Evolutionary conservation across 2,888 invertebrate genomes (phyloP).

Genomic region (Dichetophora obliterata): DNA sequence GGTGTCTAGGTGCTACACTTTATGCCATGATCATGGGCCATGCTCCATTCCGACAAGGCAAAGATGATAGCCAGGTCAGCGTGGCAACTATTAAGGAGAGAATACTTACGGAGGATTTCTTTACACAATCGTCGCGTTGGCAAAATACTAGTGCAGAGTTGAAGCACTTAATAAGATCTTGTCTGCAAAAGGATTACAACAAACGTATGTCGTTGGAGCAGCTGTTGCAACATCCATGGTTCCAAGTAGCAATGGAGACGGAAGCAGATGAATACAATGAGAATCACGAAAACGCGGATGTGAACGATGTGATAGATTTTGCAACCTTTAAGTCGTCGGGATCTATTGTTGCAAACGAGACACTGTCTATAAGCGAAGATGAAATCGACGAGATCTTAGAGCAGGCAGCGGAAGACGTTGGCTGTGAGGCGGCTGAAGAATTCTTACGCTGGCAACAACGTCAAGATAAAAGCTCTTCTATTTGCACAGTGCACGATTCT

Average conservation of each 20-base stretch:
- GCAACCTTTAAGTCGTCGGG: slow-evolving; percentile 22
- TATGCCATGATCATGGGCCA: slow-evolving; percentile 82
- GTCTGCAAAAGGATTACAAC: slow-evolving; percentile 57
- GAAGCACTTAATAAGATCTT: slow-evolving; percentile 56
- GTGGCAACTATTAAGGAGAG: slow-evolving; percentile 55
- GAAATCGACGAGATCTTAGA: slow-evolving; percentile 24
- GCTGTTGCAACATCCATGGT: slow-evolving; percentile 71
- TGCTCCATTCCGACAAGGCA: slow-evolving; percentile 79
- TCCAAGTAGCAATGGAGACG: slow-evolving; percentile 40
- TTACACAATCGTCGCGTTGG: slow-evolving; percentile 59
- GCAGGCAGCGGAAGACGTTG: neutral
- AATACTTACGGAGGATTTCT: slow-evolving; percentile 60
- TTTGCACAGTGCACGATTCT: slow-evolving; percentile 51
- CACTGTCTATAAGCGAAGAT: slow-evolving; percentile 10
- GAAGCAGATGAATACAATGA: slow-evolving; percentile 32
- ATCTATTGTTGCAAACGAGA: neutral
- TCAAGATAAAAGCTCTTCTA: slow-evolving; percentile 62
- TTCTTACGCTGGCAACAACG: slow-evolving; percentile 25
- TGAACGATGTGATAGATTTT: slow-evolving; percentile 18
- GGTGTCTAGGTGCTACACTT: slow-evolving; percentile 95
- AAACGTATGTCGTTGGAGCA: slow-evolving; percentile 57
- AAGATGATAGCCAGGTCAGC: slow-evolving; percentile 51
- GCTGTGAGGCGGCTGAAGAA: slow-evolving; percentile 10
- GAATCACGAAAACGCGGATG: neutral
- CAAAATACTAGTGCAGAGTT: slow-evolving; percentile 54